Base-by-base conservation (phyloP, 2,888 invertebrate species). In the Microdon myrmicae region DNA sequence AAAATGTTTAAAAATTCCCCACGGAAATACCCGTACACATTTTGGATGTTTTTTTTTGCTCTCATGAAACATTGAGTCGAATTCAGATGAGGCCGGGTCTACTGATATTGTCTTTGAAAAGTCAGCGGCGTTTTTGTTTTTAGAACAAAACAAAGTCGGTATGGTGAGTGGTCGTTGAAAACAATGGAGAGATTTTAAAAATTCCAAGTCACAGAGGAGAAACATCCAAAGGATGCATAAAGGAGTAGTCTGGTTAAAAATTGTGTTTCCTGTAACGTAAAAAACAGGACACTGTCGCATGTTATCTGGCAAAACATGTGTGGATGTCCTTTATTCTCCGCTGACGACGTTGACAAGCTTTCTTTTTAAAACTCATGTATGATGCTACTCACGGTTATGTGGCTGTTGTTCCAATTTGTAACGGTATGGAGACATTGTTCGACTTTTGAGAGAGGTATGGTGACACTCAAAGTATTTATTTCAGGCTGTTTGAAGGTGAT, bases 271-370 rank as follows among this genome's bases (percentile, higher is more conserved):
- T 53, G 23, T 53, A 19, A 31, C 22, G 14, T 26, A 12, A 23
- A 41, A 47, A 47, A 45, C 41, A 37, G 37, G 20, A 51, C 58
- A 28, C 37, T 64, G 64, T 58, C 64, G 58, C 64, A 64, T 58
- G 64, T 64, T 64, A 64, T 64, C 64, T 51, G 53, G 58, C 58
- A 64, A 64, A 53, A 64, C 64, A 64, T 51, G 41, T 58, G 47
- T 58, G 64, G 41, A 58, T 51, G 58, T 58, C 58, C 41, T 64
- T 39, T 28, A 22, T 16, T 6, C 22, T 4, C 9, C 14, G 5
- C 19, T 41, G 59, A 47, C 39, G 25, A 41, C 38, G 51, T 38
- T 49, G 45, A 41, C 53, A 53, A 41, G 58, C 37, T 58, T 56
- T 58, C 58, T 64, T 64, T 64, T 64, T 51, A 58, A 47, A n/a